Evolutionary conservation across 2,113 vertebrate genomes (phyloP).

Genomic region (Nettapus auritus): DNA sequence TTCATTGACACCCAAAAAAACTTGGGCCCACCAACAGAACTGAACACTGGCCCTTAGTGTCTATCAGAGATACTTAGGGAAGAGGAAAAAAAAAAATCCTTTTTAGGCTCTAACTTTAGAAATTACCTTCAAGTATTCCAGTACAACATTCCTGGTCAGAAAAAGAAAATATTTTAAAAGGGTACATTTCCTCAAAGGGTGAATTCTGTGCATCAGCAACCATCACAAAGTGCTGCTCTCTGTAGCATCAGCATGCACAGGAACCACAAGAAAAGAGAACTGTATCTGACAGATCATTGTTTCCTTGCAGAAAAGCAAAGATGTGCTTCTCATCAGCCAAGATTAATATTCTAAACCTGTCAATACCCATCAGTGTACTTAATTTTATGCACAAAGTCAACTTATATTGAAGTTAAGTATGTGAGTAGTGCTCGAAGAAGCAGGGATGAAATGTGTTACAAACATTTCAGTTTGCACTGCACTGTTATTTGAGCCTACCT

Average conservation of each 20-base stretch:
- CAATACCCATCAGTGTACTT: neutral
- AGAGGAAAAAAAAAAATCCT: neutral
- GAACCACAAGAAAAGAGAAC: neutral
- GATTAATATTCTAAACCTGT: neutral
- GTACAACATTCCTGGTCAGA: neutral
- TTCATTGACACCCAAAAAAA: neutral
- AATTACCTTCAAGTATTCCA: neutral
- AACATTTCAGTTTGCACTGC: slow-evolving; percentile 6
- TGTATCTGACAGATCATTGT: neutral
- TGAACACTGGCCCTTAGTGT: neutral
- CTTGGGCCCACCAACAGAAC: neutral
- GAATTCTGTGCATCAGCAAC: neutral
- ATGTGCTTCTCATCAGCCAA: neutral
- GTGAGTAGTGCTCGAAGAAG: neutral
- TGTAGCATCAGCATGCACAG: neutral
- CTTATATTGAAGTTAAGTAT: neutral
- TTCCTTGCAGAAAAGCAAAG: neutral
- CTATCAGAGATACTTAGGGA: neutral
- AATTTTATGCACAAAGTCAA: neutral
- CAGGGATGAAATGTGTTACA: neutral
- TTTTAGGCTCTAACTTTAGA: neutral
- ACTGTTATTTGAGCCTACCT: slow-evolving; percentile 68
- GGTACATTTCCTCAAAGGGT: neutral
- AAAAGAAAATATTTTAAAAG: neutral
- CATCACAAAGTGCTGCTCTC: neutral